These are phyloP conservation scores for Hemiscyllium ocellatum DNA, from an alignment of 2,113 vertebrate species.

Conservation along the genomic window DNA sequence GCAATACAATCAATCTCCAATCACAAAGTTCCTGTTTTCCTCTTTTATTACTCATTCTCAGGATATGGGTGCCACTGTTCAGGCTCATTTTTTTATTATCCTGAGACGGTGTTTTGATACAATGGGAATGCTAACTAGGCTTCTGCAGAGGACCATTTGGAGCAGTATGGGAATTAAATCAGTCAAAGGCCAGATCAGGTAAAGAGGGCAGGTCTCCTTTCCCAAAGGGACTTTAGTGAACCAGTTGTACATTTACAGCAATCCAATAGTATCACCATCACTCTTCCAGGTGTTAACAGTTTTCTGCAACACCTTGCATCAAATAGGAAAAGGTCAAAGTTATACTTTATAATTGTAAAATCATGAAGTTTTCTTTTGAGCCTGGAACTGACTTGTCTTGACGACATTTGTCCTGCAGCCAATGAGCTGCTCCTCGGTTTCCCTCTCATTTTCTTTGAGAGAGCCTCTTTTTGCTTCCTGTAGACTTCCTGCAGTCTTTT, in stretches of 20 bases:
- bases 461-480: slow-evolving; percentile 53
- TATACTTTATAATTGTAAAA: background rate
- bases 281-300: background rate
- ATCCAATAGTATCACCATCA: background rate
- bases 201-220: background rate
- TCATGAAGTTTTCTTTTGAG: background rate
- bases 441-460: slow-evolving; percentile 38
- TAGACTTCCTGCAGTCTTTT: slow-evolving; percentile 52
- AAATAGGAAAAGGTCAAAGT: too few species aligned
- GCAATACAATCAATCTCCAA: background rate
- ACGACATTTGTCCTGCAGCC: background rate
- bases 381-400: background rate
- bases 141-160: background rate
- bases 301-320: too few species aligned
- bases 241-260: background rate
- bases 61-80: background rate
- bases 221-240: background rate
- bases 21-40: background rate
- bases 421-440: background rate
- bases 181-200: background rate
- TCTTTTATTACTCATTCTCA: background rate
- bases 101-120: background rate
- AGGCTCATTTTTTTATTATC: background rate
- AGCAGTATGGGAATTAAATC: background rate
- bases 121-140: background rate